Base-by-base conservation (phyloP, 2,113 vertebrate genomes). In the Gallinago undulata region DNA sequence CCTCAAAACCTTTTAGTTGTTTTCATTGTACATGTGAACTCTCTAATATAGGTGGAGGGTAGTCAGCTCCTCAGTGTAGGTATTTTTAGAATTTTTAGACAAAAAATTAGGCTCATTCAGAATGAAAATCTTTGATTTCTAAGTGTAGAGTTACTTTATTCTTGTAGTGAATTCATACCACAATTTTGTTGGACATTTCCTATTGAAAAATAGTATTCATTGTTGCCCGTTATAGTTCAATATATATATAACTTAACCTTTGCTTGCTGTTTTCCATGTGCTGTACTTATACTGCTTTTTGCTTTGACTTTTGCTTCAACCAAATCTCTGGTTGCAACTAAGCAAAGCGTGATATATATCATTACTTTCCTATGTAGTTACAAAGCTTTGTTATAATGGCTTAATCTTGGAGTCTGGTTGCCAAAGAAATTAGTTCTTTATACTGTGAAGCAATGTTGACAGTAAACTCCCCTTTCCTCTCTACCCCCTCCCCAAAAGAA, bases 391-490 rank as follows among this genome's bases (percentile, higher is more conserved):
- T 89, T 96, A n/a, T 60, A 92, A 43, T 57, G 50, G 47, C 81
- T 96, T 91, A 30, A 41, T 94, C 59, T 90, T 79, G 59, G 51
- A 77, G 45, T 50, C 78, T 90, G 37, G 41, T 90, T 97, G 89
- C 94, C 95, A 94, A 85, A 95, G 89, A 96, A 93, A 95, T 90
- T 94, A 90, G 87, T 95, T 96, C 95, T 79, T 93, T 84, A 77
- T 85, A 78, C 51, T 72, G 24, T 93, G 89, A 96, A 97, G 93
- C 68, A 91, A 68, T 90, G 82, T 89, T 93, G 67, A 95, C 95
- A 87, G 85, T 96, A 92, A 96, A 94, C 84, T 92, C 55, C 84
- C 63, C 53, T 94, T 93, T 88, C 79, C 55, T 78, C 74, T 83
- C 50, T 21, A 67, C 72, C 37, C 39, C 25, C 68, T 90, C 30